Conservation (phyloP, 2,888 invertebrate species). For the Calliphora vomitoria region DNA sequence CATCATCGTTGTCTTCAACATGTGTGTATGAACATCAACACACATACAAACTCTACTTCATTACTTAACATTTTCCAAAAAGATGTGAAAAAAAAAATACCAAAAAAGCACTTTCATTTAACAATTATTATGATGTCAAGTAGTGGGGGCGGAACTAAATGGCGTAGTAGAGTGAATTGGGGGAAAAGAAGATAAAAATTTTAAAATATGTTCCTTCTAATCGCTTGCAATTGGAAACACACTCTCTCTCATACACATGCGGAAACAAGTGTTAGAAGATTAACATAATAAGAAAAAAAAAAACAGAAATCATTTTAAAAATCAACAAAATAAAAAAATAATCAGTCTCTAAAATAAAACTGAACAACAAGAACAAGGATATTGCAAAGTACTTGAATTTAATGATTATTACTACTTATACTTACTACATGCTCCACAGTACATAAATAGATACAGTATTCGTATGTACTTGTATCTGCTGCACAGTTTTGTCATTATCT, state of each 20-base stretch:
- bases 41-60: conserved; percentile 7
- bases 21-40: background rate
- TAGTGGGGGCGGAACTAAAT: background rate
- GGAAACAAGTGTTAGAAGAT: background rate
- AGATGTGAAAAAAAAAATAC: background rate
- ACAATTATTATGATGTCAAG: conserved; percentile 47
- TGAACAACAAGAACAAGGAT: conserved; percentile 27
- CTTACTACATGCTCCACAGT: no score
- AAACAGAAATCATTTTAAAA: background rate
- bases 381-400: conserved; percentile 51
- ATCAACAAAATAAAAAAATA: background rate
- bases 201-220: background rate
- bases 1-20: background rate
- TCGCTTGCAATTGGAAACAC: conserved; percentile 12
- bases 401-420: conserved; percentile 42
- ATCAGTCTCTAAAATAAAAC: background rate
- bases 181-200: background rate
- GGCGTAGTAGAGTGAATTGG: background rate
- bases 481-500: conserved; percentile 24
- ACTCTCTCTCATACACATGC: background rate
- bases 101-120: conserved; percentile 42
- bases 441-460: background rate
- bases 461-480: background rate
- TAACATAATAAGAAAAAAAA: background rate
- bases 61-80: conserved; percentile 42